Evolutionary conservation across 2,113 vertebrate genomes (phyloP), one percentile per base, ranked within the genome.

Genomic region (Misgurnus anguillicaudatus): DNA sequence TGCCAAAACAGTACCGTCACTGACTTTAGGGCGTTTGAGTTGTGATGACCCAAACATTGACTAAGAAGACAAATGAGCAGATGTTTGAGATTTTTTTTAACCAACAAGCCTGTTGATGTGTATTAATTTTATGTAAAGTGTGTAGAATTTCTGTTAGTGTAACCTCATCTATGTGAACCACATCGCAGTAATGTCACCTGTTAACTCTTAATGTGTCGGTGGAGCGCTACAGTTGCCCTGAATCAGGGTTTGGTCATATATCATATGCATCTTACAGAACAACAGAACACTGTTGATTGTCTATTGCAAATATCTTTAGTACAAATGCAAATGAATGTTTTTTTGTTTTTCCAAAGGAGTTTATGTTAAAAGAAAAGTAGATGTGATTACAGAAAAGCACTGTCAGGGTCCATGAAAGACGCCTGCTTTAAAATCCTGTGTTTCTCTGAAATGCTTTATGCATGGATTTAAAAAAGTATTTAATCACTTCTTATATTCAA

Each of bases 401-500:
- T 21, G 31, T 38, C 31, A 21, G 48, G 17, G 19, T 19, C 13
- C 0, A 63, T 63, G 21, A 42, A 38, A n/a, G 11, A 41, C 10
- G 16, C 57, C 57, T 61, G 57, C 41, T 75, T 41, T 48, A n/a
- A 11, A 63, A 39, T 24, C 85, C 82, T 65, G 41, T 48, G 60
- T 64, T 64, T 19, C 71, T 80, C 77, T 88, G 75, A 85, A 81
- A 80, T 21, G 77, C 82, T 83, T 77, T 78, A 79, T 92, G 89
- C 91, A 92, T 91, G 89, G 90, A 87, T 93, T 91, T 93, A 88
- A 93, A 90, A 90, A 77, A 85, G 24, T 39, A 76, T 53, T 76
- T 51, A 75, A 38, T 19, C 58, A 38, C 9, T 3, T 42, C 57
- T 86, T 86, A 81, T 84, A 87, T 87, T 82, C 69, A 8, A 45